These are phyloP conservation scores for Mesoclemmys tuberculata DNA, from an alignment of 2,113 vertebrate species.

Conservation along the genomic window DNA sequence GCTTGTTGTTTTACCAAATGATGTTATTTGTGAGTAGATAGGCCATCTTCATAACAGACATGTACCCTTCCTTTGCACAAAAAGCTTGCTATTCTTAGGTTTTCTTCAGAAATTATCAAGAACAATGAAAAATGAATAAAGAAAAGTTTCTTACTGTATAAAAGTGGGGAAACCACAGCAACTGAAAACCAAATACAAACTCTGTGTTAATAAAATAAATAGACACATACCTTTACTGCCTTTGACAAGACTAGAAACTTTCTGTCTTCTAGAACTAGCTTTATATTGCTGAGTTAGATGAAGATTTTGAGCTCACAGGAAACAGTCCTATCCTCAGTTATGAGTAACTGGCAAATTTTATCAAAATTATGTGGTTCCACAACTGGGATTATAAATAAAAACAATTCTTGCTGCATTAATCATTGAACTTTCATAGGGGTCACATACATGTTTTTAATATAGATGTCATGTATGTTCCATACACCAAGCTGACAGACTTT, in stretches of 20 bases:
- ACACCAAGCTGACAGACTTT: background rate
- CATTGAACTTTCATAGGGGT: background rate
- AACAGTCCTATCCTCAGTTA: fast-evolving
- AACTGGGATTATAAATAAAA: background rate
- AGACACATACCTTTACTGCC: fast-evolving
- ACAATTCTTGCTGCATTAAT: background rate
- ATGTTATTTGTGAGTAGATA: background rate
- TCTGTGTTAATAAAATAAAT: fast-evolving
- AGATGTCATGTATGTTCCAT: background rate
- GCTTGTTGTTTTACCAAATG: background rate
- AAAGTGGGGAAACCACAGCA: background rate
- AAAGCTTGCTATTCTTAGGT: background rate
- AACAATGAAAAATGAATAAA: background rate
- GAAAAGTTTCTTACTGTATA: background rate
- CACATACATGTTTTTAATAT: background rate
- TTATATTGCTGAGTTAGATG: background rate
- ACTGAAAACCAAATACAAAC: background rate
- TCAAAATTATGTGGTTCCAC: background rate
- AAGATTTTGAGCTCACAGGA: background rate
- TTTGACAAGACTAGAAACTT: background rate
- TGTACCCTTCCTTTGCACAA: background rate
- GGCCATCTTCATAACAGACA: background rate
- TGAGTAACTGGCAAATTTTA: background rate
- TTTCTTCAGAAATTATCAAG: background rate
- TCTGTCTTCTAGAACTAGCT: background rate